These are phyloP conservation scores for Tadarida brasiliensis DNA, from an alignment of 2,797 vertebrate species.

Conservation along the genomic window DNA sequence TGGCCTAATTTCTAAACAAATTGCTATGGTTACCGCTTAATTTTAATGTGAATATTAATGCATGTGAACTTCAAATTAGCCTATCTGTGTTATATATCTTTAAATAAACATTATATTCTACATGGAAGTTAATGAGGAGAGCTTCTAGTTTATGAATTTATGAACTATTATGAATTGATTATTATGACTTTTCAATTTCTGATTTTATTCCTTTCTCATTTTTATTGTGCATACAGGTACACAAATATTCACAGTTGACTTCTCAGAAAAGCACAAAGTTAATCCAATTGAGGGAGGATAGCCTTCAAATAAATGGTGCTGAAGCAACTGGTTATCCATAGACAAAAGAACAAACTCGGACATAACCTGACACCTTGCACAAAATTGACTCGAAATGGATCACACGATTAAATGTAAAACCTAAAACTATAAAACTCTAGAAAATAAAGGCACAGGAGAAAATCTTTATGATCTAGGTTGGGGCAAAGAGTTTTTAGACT, in stretches of 20 bases:
- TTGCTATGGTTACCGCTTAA: background rate
- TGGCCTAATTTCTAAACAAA: constrained; percentile 26
- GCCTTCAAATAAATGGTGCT: background rate
- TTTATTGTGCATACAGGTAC: background rate
- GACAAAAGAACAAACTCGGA: background rate
- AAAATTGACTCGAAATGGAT: background rate
- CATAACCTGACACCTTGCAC: background rate
- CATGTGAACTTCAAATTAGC: background rate
- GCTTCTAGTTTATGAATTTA: background rate
- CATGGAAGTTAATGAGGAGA: background rate
- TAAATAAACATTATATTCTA: background rate
- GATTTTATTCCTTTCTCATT: background rate
- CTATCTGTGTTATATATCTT: background rate
- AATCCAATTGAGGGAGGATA: background rate
- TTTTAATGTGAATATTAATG: background rate
- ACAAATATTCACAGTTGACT: background rate
- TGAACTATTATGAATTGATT: background rate
- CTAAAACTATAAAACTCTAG: background rate
- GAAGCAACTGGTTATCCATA: background rate
- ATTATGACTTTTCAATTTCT: background rate
- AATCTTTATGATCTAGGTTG: background rate
- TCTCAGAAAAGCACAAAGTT: background rate
- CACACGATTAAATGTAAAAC: background rate
- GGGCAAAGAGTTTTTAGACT: background rate
- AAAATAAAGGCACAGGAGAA: background rate